Evolutionary conservation across 2,113 vertebrate genomes (phyloP).

Genomic region (Gobiocypris rarus): DNA sequence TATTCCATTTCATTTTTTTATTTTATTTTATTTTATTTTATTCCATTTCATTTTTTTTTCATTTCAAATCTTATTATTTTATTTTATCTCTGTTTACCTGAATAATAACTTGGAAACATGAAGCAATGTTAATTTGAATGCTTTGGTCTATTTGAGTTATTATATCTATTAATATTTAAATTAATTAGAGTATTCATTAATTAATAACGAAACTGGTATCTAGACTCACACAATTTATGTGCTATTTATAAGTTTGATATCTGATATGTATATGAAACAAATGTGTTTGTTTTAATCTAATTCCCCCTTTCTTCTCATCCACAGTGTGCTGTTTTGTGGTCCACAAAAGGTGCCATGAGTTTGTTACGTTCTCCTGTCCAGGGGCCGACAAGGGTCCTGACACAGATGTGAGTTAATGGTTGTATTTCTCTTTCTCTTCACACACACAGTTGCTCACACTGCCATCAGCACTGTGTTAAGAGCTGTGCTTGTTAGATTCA

Average conservation of each 20-base stretch:
- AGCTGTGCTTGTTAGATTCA: not conserved
- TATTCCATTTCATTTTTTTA: too few relatives aligned
- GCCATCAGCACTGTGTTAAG: conserved; percentile 15
- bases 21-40: too few relatives aligned
- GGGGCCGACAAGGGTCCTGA: conserved; percentile 87
- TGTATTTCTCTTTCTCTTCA: not conserved
- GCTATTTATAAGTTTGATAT: not conserved
- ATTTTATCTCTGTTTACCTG: too few relatives aligned
- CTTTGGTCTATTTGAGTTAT: too few relatives aligned
- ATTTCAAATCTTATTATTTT: too few relatives aligned
- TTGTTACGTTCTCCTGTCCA: conserved; percentile 87
- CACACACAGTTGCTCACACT: not conserved
- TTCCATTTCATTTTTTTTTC: too few relatives aligned
- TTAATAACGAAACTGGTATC: too few relatives aligned
- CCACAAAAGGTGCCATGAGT: conserved; percentile 91
- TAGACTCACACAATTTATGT: too few relatives aligned
- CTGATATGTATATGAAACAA: conserved; percentile 37
- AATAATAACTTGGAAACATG: too few relatives aligned
- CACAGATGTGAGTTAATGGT: conserved; percentile 82
- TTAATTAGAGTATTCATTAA: too few relatives aligned
- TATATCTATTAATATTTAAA: too few relatives aligned
- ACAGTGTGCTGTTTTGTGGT: conserved; percentile 90
- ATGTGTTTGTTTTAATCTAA: conserved; percentile 27
- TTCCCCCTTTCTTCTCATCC: conserved; percentile 54
- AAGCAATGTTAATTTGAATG: too few relatives aligned